Evolutionary conservation across 2,113 vertebrate genomes (phyloP).

Genomic region (Aptenodytes patagonicus): DNA sequence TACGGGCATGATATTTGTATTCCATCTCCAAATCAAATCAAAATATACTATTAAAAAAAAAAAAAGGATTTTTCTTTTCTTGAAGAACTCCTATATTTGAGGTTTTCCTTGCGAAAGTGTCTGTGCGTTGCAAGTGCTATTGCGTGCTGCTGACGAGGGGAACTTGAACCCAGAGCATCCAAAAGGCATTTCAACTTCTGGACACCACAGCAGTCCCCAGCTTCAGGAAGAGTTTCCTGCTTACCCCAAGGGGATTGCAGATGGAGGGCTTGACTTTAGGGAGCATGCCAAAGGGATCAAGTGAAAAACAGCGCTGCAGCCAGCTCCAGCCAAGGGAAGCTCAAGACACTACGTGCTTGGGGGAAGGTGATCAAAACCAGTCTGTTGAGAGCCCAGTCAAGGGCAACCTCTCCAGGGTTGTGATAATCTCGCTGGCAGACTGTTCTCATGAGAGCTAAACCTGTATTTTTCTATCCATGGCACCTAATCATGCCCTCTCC

Average conservation of each 20-base stretch:
- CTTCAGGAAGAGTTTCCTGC: not conserved
- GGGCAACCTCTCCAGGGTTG: not conserved
- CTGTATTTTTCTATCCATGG: not conserved
- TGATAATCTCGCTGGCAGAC: not conserved
- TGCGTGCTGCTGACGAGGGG: not conserved
- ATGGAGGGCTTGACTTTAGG: not conserved
- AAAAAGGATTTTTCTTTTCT: not conserved
- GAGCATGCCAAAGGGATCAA: not conserved
- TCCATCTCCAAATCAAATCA: not conserved
- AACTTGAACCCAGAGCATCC: not conserved
- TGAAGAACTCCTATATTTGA: not conserved
- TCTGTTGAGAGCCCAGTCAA: not conserved
- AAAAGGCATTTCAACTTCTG: not conserved
- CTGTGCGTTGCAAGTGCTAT: not conserved
- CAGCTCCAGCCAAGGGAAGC: not conserved
- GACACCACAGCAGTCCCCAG: not conserved
- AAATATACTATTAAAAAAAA: not conserved
- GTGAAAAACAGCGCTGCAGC: not conserved
- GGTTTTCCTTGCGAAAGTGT: not conserved
- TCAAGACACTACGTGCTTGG: accelerated
- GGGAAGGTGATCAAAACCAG: not conserved
- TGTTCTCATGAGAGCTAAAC: not conserved
- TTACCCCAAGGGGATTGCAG: not conserved
- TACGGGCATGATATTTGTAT: not conserved
- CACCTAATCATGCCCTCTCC: not conserved